Conservation (phyloP, 2,888 invertebrate species). For the Tetragnatha montana region DNA sequence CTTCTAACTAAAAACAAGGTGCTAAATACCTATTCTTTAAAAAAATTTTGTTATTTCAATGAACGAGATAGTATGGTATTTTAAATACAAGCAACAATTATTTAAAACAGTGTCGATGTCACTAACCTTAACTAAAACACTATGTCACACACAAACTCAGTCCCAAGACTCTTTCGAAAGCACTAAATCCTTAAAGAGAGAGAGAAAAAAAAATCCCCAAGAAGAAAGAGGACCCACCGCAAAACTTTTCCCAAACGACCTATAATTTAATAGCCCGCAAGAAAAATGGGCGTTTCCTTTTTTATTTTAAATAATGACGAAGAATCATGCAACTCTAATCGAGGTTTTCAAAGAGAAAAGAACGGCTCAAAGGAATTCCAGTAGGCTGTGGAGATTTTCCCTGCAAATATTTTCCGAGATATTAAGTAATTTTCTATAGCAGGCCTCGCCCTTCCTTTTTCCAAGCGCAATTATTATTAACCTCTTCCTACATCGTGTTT, state of each 20-base stretch:
- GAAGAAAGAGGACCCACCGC: no score
- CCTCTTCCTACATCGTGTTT: constrained; percentile 10
- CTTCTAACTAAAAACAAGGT: no score
- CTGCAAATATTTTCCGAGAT: constrained; percentile 55
- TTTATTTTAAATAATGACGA: constrained; percentile 49
- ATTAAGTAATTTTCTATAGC: constrained; percentile 61
- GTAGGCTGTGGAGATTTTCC: constrained; percentile 30
- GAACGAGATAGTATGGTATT: no score
- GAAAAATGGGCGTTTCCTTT: constrained; percentile 37
- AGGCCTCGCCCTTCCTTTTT: constrained; percentile 54
- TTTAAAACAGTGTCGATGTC: no score
- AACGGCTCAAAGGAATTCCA: constrained; percentile 28
- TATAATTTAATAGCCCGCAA: constrained; percentile 3
- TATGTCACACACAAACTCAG: no score
- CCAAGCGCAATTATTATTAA: constrained; percentile 51
- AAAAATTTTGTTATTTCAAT: no score
- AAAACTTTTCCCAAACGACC: neutral
- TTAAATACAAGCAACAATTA: no score
- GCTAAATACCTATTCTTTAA: no score
- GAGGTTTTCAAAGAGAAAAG: constrained; percentile 4
- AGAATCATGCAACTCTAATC: constrained; percentile 54
- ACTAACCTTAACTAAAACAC: no score
- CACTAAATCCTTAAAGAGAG: no score
- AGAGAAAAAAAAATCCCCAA: no score
- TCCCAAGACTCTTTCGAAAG: no score